Percentiles rank a stretch among this genome's conserved stretches.
These are phyloP conservation scores for Cepaea hortensis DNA, from an alignment of 2,888 invertebrate species.

Conservation along the genomic window DNA sequence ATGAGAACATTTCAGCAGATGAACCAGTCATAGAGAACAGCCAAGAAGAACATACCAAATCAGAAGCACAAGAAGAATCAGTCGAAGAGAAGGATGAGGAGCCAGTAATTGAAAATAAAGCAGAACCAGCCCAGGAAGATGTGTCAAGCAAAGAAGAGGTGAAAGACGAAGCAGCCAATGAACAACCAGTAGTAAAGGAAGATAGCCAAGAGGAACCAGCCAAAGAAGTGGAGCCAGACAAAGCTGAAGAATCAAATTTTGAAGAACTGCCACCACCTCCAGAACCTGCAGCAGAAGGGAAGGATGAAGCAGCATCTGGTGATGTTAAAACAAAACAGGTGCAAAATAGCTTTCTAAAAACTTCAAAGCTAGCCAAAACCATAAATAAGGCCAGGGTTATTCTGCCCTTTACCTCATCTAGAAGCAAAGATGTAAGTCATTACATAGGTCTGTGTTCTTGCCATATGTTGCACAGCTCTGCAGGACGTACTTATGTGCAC, in stretches of 20 bases:
- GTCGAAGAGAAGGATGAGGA: background rate
- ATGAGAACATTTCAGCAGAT: constrained; percentile 25
- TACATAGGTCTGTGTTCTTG: background rate
- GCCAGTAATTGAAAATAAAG: constrained; percentile 1
- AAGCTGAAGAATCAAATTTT: constrained; percentile 24
- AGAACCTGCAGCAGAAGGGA: constrained; percentile 41
- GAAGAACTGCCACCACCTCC: constrained; percentile 37
- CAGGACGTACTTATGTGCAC: constrained; percentile 5
- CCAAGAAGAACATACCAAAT: constrained; percentile 5
- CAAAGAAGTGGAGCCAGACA: constrained; percentile 19
- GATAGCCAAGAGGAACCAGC: background rate
- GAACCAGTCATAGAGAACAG: constrained; percentile 3
- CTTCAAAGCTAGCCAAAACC: constrained; percentile 44
- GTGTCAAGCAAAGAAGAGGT: constrained; percentile 32
- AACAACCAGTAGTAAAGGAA: constrained; percentile 6
- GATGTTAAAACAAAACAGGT: constrained; percentile 44
- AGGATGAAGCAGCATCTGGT: constrained; percentile 3
- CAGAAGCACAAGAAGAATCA: background rate
- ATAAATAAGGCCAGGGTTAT: constrained; percentile 43
- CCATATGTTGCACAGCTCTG: constrained; percentile 30
- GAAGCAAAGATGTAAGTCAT: constrained; percentile 29
- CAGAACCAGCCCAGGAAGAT: constrained; percentile 22
- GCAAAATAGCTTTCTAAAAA: constrained; percentile 26
- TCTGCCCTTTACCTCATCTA: constrained; percentile 30
- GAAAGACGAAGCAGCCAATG: constrained; percentile 3